These are phyloP conservation scores for Catagonus wagneri DNA, from an alignment of 2,113 vertebrate species.

Conservation along the genomic window DNA sequence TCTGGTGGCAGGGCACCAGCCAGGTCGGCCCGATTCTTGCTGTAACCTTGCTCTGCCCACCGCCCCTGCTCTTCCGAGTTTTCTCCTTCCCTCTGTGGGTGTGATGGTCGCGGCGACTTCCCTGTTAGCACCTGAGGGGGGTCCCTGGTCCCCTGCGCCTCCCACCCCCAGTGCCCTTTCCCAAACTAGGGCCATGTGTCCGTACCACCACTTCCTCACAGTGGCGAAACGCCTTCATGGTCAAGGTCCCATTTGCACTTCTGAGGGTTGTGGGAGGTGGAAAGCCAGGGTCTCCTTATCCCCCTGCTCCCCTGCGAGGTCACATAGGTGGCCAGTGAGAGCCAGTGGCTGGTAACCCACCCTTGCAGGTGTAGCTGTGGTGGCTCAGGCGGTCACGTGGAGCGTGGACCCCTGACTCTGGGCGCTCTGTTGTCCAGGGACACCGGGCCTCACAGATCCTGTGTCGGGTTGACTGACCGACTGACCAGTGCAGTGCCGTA, in stretches of 20 bases:
- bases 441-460: background rate
- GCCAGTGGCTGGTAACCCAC: background rate
- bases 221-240: background rate
- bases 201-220: background rate
- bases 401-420: background rate
- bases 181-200: background rate
- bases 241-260: background rate
- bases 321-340: background rate
- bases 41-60: background rate
- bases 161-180: background rate
- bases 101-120: too few relatives aligned
- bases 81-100: too few relatives aligned
- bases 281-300: background rate
- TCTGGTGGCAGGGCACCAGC: background rate
- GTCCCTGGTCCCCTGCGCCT: rapidly evolving
- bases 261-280: rapidly evolving
- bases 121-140: too few relatives aligned
- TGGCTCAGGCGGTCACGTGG: background rate
- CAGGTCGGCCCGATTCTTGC: background rate
- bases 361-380: background rate
- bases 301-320: background rate
- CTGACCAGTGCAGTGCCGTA: background rate
- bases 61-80: background rate
- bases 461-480: too few relatives aligned
- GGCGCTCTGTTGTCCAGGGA: rapidly evolving